Percentiles rank a stretch among this genome's conserved stretches.
Evolutionary conservation across 2,113 vertebrate species (phyloP).

Genomic region (Ictalurus punctatus): DNA sequence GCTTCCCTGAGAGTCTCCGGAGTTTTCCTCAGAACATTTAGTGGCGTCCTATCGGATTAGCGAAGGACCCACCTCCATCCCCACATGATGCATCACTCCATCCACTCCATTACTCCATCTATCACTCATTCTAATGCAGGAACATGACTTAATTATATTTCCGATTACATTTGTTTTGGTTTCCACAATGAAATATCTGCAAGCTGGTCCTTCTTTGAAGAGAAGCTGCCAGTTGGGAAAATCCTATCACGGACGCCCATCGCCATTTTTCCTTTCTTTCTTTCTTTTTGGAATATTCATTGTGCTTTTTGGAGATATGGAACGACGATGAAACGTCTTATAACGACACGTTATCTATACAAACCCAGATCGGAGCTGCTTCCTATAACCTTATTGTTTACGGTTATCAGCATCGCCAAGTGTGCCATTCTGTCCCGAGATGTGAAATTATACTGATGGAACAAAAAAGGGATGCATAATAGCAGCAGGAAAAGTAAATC

Average conservation of each 20-base stretch:
- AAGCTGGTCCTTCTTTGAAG: not conserved
- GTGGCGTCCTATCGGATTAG: not conserved
- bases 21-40: constrained; percentile 3
- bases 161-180: not conserved
- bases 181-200: not conserved
- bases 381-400: constrained; percentile 49
- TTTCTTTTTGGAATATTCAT: not conserved
- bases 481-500: constrained; percentile 41
- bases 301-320: not conserved
- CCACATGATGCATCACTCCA: not conserved
- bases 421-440: constrained; percentile 40
- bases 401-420: constrained; percentile 42
- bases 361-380: constrained; percentile 21
- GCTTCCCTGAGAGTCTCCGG: not conserved
- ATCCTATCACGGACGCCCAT: not conserved
- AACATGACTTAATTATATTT: not conserved
- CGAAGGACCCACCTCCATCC: not conserved
- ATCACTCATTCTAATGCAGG: not conserved
- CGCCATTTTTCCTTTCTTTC: not conserved
- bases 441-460: constrained; percentile 48
- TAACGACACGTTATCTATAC: constrained; percentile 39
- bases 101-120: not conserved
- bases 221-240: not conserved
- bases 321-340: not conserved
- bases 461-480: constrained; percentile 42